These are phyloP conservation scores for Hydrozoanthus gracilis DNA, from an alignment of 92 coral and sea anemone genomes.

Conservation along the genomic window DNA sequence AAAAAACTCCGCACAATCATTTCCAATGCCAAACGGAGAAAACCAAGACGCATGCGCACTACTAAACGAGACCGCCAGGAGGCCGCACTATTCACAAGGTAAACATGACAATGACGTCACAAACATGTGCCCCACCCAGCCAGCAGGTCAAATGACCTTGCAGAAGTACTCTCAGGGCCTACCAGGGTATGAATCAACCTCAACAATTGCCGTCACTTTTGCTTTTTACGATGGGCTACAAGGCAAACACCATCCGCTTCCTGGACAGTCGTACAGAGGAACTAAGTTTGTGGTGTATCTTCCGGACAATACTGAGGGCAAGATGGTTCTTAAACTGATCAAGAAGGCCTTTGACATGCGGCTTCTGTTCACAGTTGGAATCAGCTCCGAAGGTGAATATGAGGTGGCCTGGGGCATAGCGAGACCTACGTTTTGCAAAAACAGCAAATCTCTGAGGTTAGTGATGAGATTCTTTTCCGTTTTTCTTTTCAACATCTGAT, in stretches of 20 bases:
- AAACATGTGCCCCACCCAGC: slow-evolving; percentile 12
- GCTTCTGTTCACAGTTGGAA: slow-evolving; percentile 51
- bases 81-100: background rate
- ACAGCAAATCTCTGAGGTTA: slow-evolving; percentile 43
- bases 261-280: slow-evolving; percentile 49
- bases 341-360: slow-evolving; percentile 53
- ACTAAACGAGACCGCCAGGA: background rate
- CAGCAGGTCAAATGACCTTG: slow-evolving; percentile 42
- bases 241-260: slow-evolving; percentile 50
- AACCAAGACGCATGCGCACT: background rate
- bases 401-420: slow-evolving; percentile 54
- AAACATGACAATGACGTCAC: background rate
- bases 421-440: slow-evolving; percentile 27
- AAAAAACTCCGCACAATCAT: background rate
- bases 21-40: background rate
- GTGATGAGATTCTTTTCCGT: background rate
- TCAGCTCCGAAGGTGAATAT: slow-evolving; percentile 11
- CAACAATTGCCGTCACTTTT: slow-evolving; percentile 20
- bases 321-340: slow-evolving; percentile 44
- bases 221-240: slow-evolving; percentile 50
- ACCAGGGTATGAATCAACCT: slow-evolving; percentile 35
- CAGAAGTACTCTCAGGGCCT: slow-evolving; percentile 5
- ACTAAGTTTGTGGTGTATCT: slow-evolving; percentile 40
- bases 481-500: background rate
- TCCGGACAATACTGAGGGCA: slow-evolving; percentile 52